Percentiles rank a stretch among this genome's conserved stretches.
Evolutionary conservation across 1,140 invertebrate species (phyloP).

Genomic region (Leptinotarsa defecta): DNA sequence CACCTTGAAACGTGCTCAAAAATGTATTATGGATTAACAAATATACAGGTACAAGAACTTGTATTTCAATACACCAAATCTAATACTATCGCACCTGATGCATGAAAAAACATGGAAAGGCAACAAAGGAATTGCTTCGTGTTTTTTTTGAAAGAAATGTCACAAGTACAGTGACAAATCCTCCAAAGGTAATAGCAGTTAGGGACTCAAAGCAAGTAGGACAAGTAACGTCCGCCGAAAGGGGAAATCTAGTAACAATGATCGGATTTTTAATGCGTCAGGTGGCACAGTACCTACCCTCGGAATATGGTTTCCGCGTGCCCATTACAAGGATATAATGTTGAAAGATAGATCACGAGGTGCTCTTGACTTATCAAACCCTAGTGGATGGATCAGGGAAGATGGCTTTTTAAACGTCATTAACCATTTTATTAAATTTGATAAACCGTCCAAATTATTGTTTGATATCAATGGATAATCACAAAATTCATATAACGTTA

Average conservation of each 20-base stretch:
- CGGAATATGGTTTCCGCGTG: neutral
- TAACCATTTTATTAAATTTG: too few relatives aligned
- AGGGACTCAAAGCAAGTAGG: neutral
- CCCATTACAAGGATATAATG: too few relatives aligned
- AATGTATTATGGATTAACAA: neutral
- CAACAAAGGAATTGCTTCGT: too few relatives aligned
- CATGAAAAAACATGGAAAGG: neutral
- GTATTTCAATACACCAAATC: neutral
- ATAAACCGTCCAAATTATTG: too few relatives aligned
- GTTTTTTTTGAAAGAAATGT: too few relatives aligned
- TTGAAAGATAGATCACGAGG: too few relatives aligned
- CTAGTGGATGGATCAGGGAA: too few relatives aligned
- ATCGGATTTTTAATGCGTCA: neutral
- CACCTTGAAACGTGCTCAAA: too few relatives aligned
- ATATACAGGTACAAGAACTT: neutral
- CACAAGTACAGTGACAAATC: neutral
- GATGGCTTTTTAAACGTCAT: too few relatives aligned
- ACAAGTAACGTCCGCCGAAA: neutral
- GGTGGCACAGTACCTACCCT: neutral
- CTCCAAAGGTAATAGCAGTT: conserved; percentile 27
- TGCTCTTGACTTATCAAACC: too few relatives aligned
- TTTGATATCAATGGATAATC: neutral
- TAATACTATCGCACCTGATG: neutral
- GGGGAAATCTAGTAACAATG: neutral
- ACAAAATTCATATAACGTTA: neutral